A percentile compares a stretch with the other conserved stretches of the same genome.
Evolutionary conservation across 2,113 vertebrate species (phyloP).

Genomic region (Turnix velox): DNA sequence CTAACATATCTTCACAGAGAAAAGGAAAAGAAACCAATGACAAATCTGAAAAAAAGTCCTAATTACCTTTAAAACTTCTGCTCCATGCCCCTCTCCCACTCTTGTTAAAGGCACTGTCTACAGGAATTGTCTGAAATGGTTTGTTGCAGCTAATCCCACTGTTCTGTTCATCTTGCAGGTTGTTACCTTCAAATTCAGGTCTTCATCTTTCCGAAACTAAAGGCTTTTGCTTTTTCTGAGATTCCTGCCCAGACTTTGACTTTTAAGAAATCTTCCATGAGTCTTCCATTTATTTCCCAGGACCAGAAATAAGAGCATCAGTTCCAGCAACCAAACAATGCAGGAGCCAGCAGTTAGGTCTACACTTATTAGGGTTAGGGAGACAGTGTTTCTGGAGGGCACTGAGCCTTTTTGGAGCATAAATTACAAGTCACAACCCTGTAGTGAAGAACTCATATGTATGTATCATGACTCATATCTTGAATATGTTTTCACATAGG

Average conservation of each 20-base stretch:
- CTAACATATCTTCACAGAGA: background rate
- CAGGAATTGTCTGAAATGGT: background rate
- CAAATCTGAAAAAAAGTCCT: fast-evolving
- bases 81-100: background rate
- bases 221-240: background rate
- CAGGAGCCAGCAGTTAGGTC: background rate
- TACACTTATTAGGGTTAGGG: background rate
- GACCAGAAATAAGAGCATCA: background rate
- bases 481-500: background rate
- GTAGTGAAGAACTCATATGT: background rate
- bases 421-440: background rate
- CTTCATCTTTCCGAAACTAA: background rate
- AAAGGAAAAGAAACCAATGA: background rate
- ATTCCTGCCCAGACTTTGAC: background rate
- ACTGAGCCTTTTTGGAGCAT: background rate
- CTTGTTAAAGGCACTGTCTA: background rate
- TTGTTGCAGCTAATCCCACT: background rate
- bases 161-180: background rate
- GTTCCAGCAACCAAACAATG: background rate
- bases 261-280: background rate
- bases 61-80: background rate
- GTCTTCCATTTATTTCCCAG: background rate
- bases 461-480: background rate
- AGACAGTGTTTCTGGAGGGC: background rate
- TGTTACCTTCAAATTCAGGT: background rate